Evolutionary conservation across 2,113 vertebrate genomes (phyloP).

Genomic region (Barnardius zonarius): DNA sequence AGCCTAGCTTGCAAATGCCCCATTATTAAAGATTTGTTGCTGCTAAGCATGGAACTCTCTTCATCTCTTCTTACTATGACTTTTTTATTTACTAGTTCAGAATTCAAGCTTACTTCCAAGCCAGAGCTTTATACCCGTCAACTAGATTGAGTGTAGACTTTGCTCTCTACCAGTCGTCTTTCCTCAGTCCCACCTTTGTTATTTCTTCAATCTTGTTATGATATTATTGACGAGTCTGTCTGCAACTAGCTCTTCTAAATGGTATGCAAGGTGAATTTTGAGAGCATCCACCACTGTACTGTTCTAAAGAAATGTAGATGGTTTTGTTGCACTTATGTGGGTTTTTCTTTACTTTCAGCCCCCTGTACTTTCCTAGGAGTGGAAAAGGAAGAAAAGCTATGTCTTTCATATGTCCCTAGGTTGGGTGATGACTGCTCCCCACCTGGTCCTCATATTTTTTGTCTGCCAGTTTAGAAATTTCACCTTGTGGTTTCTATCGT

Average conservation of each 20-base stretch:
- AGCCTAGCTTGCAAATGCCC: neutral
- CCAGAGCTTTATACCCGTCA: neutral
- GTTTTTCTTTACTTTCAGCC: neutral
- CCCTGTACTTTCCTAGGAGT: neutral
- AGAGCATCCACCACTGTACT: neutral
- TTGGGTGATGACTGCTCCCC: neutral
- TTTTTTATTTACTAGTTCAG: neutral
- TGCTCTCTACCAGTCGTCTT: neutral
- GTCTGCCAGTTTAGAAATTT: neutral
- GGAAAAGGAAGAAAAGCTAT: neutral
- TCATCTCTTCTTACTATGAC: fast-evolving
- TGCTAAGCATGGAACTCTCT: neutral
- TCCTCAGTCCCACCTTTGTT: neutral
- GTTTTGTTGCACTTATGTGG: neutral
- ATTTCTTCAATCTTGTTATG: neutral
- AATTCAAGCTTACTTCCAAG: neutral
- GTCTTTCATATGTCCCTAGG: neutral
- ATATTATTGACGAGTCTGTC: neutral
- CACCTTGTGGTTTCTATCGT: neutral
- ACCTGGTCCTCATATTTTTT: neutral
- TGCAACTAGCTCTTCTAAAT: neutral
- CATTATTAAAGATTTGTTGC: neutral
- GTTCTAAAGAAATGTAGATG: neutral
- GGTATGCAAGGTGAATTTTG: neutral
- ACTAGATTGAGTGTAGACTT: neutral